Percentiles rank a stretch among this genome's conserved stretches.
Evolutionary conservation across 1,140 invertebrate species (phyloP).

Genomic region (Drosophila nikananu): DNA sequence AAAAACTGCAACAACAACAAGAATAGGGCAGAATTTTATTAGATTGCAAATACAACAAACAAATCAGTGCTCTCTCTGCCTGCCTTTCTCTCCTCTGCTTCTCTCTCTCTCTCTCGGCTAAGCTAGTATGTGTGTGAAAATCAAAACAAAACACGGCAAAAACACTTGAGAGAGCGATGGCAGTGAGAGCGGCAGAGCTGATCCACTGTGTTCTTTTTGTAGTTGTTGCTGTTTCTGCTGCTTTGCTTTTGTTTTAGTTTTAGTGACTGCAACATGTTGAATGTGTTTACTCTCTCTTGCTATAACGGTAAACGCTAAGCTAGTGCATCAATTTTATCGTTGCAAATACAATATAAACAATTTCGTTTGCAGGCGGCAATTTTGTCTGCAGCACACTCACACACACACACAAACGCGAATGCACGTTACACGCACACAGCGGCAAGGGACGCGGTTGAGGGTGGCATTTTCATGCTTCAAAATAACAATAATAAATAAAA

Average conservation of each 20-base stretch:
- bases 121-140: conserved; percentile 25
- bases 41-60: conserved; percentile 46
- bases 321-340: conserved; percentile 18
- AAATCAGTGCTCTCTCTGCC: conserved; percentile 11
- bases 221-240: conserved; percentile 14
- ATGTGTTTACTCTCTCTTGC: conserved; percentile 39
- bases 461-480: conserved; percentile 38
- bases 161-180: conserved; percentile 18
- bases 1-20: conserved; percentile 33
- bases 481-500: conserved; percentile 20
- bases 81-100: neutral
- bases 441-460: conserved; percentile 36
- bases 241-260: conserved; percentile 49
- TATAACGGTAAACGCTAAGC: conserved; percentile 35
- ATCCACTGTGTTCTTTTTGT: conserved; percentile 20
- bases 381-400: conserved; percentile 6
- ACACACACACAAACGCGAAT: neutral
- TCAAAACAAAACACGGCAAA: conserved; percentile 55
- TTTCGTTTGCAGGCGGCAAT: conserved; percentile 15
- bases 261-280: conserved; percentile 58
- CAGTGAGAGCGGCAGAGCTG: neutral
- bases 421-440: conserved; percentile 15
- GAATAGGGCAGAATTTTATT: conserved; percentile 33
- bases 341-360: conserved; percentile 24
- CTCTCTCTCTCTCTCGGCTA: neutral